Base-by-base conservation (phyloP, 1,140 invertebrate genomes). In the Drosophila micromelanica region DNA sequence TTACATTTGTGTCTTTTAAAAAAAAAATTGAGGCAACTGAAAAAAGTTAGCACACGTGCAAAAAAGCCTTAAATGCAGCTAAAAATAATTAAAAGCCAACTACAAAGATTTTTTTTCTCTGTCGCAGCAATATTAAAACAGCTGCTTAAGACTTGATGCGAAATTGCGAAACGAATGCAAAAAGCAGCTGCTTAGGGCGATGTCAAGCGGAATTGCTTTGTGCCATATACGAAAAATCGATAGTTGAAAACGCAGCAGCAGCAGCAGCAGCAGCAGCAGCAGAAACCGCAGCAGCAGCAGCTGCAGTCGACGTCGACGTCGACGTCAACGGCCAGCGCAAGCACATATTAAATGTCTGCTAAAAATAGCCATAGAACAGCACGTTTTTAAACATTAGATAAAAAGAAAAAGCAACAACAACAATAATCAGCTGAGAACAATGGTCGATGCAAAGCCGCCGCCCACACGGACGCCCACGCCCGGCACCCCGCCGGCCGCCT, bases 371-470 rank as follows among this genome's bases (percentile, higher is more conserved):
- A 51, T 51, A 56, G 13, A 32, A 15, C n/a, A 12, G 45, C 13
- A 38, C 30, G 20, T 23, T 23, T 37, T 11, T 3, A 69, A 49
- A 55, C 32, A 45, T 74, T 30, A 52, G 12, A 55, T 38, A 3
- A 9, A 35, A 35, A 35, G 30, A 0, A 35, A 8, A 9, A 35
- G 11, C 32, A 42, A 43, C 15, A 35, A 30, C 49, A 23, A 40
- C 11, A 48, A 17, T 6, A 8, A 37, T 8, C 13, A 32, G 40
- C 4, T 3, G 5, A 11, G 9, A 17, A 57, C 17, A 13, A 89
- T 89, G 84, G 84, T 89, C 52, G 84, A 89, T 45, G 85, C 84
- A 17, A 89, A 90, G 48, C 80, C 84, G 11, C 76, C 81, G 59
- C 70, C 69, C 20, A 48, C 60, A 38, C 69, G 70, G 8, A 54